These are phyloP conservation scores for Anolis sagrei DNA, from an alignment of 2,113 vertebrate genomes.

Conservation along the genomic window DNA sequence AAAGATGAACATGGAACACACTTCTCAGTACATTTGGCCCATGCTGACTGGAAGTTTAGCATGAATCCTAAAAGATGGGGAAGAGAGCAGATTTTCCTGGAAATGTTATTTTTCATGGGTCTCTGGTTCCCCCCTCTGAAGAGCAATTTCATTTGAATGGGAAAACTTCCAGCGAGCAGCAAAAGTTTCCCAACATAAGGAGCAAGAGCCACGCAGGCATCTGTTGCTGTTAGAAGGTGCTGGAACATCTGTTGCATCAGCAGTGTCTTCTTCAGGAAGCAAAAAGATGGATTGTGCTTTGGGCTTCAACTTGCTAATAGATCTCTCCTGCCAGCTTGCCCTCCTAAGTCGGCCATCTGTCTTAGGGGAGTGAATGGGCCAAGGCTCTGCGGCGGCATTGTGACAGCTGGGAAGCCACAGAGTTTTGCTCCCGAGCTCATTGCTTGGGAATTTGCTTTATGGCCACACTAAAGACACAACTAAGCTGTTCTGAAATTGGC, in stretches of 20 bases:
- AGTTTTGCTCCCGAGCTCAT: conserved; percentile 44
- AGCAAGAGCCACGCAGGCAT: conserved; percentile 48
- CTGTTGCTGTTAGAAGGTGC: conserved; percentile 61
- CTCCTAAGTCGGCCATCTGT: conserved; percentile 46
- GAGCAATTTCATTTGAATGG: neutral
- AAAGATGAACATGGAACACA: neutral
- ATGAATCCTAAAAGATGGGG: neutral
- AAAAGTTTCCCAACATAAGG: conserved; percentile 39
- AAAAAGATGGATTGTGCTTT: conserved; percentile 61
- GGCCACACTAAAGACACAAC: conserved; percentile 23
- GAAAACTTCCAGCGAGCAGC: conserved; percentile 25
- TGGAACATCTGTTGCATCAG: conserved; percentile 68
- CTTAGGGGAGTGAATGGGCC: conserved; percentile 53
- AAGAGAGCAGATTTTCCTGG: neutral
- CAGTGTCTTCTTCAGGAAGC: conserved; percentile 51
- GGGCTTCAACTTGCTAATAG: conserved; percentile 51
- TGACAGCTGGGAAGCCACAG: conserved; percentile 51
- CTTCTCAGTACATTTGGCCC: neutral
- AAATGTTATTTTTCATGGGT: neutral
- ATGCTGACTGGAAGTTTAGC: neutral
- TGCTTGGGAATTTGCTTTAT: conserved; percentile 46
- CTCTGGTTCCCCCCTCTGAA: neutral
- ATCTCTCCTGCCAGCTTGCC: conserved; percentile 52
- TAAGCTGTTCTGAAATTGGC: neutral
- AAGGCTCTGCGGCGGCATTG: conserved; percentile 43